Base-by-base conservation (phyloP, 2,113 vertebrate species). In the Calyptommatus sinebrachiatus region DNA sequence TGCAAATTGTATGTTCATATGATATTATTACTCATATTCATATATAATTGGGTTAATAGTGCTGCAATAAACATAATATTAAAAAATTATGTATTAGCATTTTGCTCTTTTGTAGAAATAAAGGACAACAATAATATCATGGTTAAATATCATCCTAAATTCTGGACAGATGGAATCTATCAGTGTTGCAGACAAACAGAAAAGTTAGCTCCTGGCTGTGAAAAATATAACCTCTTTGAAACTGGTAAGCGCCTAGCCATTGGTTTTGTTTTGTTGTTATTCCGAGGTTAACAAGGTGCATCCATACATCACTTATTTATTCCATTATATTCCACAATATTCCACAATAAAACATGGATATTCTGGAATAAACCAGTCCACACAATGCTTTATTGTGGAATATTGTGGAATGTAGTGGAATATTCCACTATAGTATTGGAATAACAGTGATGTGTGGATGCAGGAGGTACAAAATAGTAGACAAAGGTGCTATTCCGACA, bases 171-270 rank as follows among this genome's bases (percentile, higher is more conserved):
- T 3, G 97, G 97, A 71, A 88, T 90, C 86, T 99, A 98, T 93
- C 95, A 97, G 46, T 99, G 98, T 90, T 99, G 98, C 66, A 93
- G 97, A 62, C 98, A 99, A 93, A 96, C 90, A 67, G 97, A 98
- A 80, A 99, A 99, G 87, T 92, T 96, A 89, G 97, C 98, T 0
- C 95, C 92, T 1, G 98, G 98, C 67, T 99, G 98, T 87, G 97
- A 97, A 89, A 97, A 97, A 87, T 99, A 99, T 1, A 97, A 94
- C 86, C 93, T 97, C 83, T 96, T 96, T 86, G 97, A 96, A 89
- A 96, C 95, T 81, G 94, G 97, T 98, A 93, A 95, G 96, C 94
- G 28, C 14, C 29, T 66, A 57, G 53, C 1, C 14, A 57, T 57
- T 57, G 14, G 53, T 57, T 57, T 14, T 57, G 12, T 57, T 57